A percentile compares a stretch with the other conserved stretches of the same genome.
phyloP scores from a whole-genome alignment of 2,888 invertebrate species.

The Dicycla oo region DNA sequence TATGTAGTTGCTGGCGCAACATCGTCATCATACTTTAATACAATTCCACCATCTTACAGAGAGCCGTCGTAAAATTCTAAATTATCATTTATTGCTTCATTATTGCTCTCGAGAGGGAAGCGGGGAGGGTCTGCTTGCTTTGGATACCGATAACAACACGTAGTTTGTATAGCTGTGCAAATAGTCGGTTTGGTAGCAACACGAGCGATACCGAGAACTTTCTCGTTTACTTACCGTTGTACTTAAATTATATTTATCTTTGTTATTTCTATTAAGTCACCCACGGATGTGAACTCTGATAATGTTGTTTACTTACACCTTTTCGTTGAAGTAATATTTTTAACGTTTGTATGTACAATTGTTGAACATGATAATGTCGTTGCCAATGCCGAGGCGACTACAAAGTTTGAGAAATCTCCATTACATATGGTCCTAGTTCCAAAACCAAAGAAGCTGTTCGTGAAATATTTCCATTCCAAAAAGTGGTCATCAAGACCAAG shows the following conservation, averaged over 20 bases:
- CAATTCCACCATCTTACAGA: slow-evolving; percentile 72
- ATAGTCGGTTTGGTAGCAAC: slow-evolving; percentile 84
- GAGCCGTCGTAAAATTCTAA: slow-evolving; percentile 69
- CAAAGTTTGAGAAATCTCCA: slow-evolving; percentile 2
- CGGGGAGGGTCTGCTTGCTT: slow-evolving; percentile 58
- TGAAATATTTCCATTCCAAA: slow-evolving; percentile 5
- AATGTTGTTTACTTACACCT: slow-evolving; percentile 66
- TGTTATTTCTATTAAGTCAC: slow-evolving; percentile 76
- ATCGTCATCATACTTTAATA: slow-evolving; percentile 82
- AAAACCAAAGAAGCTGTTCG: not conserved
- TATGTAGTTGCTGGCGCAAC: slow-evolving; percentile 79
- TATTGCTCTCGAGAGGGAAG: slow-evolving; percentile 52
- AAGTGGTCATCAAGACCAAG: not conserved
- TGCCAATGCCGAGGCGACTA: not conserved
- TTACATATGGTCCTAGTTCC: not conserved
- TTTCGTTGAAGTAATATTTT: slow-evolving; percentile 54
- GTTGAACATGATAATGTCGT: slow-evolving; percentile 32
- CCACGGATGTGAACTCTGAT: slow-evolving; percentile 73
- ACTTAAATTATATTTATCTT: slow-evolving; percentile 81
- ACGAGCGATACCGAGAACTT: slow-evolving; percentile 85
- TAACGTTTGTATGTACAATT: slow-evolving; percentile 44
- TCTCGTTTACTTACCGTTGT: slow-evolving; percentile 80
- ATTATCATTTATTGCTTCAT: slow-evolving; percentile 67
- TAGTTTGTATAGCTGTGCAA: slow-evolving; percentile 89
- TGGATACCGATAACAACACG: slow-evolving; percentile 82